Conservation (phyloP, 2,113 vertebrate species). For the Macrotus californicus region DNA sequence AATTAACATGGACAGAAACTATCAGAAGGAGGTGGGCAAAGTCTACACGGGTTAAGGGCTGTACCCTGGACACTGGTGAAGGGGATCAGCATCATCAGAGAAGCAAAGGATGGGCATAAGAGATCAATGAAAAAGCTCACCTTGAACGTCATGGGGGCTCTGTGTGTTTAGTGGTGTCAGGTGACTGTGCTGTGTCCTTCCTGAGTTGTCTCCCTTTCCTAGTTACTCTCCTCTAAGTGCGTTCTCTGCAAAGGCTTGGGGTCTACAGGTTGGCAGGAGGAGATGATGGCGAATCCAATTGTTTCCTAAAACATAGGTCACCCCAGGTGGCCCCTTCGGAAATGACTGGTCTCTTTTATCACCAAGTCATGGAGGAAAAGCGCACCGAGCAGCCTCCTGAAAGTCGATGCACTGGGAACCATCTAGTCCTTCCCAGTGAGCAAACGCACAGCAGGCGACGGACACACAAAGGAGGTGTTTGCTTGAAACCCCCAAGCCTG, state of each 20-base stretch:
- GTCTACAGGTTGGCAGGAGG: conserved; percentile 72
- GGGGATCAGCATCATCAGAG: not conserved
- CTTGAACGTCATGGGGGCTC: not conserved
- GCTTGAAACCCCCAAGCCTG: conserved; percentile 70
- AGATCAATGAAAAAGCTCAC: not conserved
- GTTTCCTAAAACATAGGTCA: conserved; percentile 78
- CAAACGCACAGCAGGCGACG: conserved; percentile 72
- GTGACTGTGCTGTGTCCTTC: not conserved
- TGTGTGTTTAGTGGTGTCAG: not conserved
- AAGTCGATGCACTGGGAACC: conserved; percentile 73
- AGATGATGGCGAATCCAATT: conserved; percentile 69
- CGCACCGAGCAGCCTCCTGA: conserved; percentile 72
- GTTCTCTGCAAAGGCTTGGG: conserved; percentile 30
- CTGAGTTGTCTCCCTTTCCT: conserved; percentile 36
- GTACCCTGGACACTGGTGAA: not conserved
- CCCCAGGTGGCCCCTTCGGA: conserved; percentile 76
- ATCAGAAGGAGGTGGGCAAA: not conserved
- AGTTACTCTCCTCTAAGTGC: conserved; percentile 43
- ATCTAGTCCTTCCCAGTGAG: conserved; percentile 74
- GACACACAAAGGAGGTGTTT: conserved; percentile 58
- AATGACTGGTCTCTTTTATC: conserved; percentile 78
- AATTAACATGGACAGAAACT: not conserved
- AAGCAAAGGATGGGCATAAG: not conserved
- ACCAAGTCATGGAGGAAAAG: conserved; percentile 79
- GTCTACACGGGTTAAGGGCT: not conserved